These are phyloP conservation scores for Pterophyllum scalare DNA, from an alignment of 2,113 vertebrate genomes.

Conservation along the genomic window DNA sequence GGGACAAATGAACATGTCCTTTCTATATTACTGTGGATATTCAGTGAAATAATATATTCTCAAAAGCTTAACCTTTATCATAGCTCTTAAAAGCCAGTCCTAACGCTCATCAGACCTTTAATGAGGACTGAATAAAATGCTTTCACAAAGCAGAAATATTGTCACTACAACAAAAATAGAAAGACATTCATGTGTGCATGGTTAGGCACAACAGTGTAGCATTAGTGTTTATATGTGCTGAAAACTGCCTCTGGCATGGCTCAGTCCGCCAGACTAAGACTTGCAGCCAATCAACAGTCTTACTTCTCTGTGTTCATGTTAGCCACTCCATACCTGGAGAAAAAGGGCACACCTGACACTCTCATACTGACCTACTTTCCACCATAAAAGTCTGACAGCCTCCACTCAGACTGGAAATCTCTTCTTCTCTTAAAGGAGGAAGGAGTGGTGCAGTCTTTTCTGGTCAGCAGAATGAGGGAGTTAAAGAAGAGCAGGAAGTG, in stretches of 20 bases:
- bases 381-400: slow-evolving; percentile 12
- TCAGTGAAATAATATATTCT: neutral
- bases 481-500: neutral
- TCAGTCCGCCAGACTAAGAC: neutral
- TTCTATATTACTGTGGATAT: neutral
- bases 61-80: no score
- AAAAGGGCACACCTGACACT: slow-evolving; percentile 30
- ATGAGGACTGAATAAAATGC: neutral
- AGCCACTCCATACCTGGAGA: slow-evolving; percentile 42
- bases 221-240: neutral
- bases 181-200: no score
- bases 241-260: slow-evolving; percentile 9
- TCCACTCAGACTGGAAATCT: slow-evolving; percentile 45
- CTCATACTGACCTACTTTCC: slow-evolving; percentile 59
- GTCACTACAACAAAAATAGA: neutral
- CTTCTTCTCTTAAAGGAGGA: slow-evolving; percentile 1
- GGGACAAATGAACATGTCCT: neutral
- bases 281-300: neutral
- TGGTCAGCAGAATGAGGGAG: slow-evolving; percentile 34
- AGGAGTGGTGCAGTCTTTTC: neutral
- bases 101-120: neutral
- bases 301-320: slow-evolving; percentile 35
- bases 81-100: neutral
- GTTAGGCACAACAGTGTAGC: neutral
- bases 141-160: neutral